Percentiles rank a stretch among this genome's conserved stretches.
phyloP scores from a whole-genome alignment of 2,113 vertebrate species.

The Elanus axillaris region DNA sequence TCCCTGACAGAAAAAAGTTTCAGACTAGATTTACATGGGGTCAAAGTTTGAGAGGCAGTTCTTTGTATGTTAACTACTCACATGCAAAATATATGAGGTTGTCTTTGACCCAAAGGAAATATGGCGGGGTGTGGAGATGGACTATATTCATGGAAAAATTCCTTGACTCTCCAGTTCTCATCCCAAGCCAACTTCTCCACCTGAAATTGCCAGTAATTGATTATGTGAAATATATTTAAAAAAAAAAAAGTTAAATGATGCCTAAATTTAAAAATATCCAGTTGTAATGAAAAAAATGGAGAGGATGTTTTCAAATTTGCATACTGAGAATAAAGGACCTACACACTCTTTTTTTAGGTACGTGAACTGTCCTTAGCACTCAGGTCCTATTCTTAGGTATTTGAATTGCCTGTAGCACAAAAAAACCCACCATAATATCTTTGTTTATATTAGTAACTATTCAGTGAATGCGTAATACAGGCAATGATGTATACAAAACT shows the following conservation, averaged over 20 bases:
- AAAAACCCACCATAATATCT: accelerated
- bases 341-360: background rate
- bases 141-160: background rate
- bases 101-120: background rate
- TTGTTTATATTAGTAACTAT: background rate
- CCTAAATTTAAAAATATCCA: background rate
- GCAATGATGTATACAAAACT: background rate
- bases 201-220: background rate
- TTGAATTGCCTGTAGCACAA: background rate
- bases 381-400: background rate
- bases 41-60: background rate
- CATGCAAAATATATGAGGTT: background rate
- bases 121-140: background rate
- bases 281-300: background rate
- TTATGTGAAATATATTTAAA: background rate
- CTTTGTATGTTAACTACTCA: background rate
- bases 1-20: background rate
- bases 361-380: background rate
- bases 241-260: background rate
- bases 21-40: background rate
- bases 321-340: background rate
- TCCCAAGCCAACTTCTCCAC: background rate
- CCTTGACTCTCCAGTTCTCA: background rate
- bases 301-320: background rate
- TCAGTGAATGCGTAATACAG: background rate